Evolutionary conservation across 2,797 vertebrate genomes (phyloP), one percentile per base, ranked within the genome.

Genomic region (Corythornis leucogaster): DNA sequence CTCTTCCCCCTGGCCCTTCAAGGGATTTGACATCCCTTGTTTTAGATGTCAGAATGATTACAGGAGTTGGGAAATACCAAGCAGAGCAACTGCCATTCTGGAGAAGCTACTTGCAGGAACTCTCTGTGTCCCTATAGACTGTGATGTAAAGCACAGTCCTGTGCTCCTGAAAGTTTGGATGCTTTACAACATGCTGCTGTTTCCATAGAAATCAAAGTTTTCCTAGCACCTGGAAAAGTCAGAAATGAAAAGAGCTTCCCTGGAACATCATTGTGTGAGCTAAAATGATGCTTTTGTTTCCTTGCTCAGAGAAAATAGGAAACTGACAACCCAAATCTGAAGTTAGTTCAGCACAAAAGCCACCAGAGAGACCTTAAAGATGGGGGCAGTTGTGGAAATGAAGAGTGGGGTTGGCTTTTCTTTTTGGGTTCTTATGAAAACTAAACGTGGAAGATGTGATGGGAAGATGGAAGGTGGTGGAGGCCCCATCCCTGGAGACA

Each of bases 161-260:
- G 3, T 57, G 55, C 81, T 92, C 80, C 82, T 82, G 69, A 77
- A 94, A 79, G 50, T 83, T 48, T 91, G 79, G 73, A 94, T 67
- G 67, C 45, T 85, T 89, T 86, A 93, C 86, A 91, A 87, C 94
- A 91, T 78, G 82, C 28, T 71, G 89, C 75, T 0, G 21, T 86
- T 87, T 82, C 75, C 87, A 96, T 54, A 92, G 90, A 95, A 93
- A 93, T 93, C 33, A 30, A 74, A 73, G 45, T 31, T 90, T 94
- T 89, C 77, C 64, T 76, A 69, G 77, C 94, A 91, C 71, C 64
- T 76, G 67, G 58, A 82, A 90, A 87, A 95, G 33, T 35, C 63
- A 83, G 64, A 92, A 93, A 90, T 89, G 8, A 92, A 93, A 92
- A 92, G 28, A 88, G 35, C 70, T 95, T 67, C 40, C 70, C 53